phyloP scores from a whole-genome alignment of 1,140 invertebrate species.

The Polypedilum vanderplanki region DNA sequence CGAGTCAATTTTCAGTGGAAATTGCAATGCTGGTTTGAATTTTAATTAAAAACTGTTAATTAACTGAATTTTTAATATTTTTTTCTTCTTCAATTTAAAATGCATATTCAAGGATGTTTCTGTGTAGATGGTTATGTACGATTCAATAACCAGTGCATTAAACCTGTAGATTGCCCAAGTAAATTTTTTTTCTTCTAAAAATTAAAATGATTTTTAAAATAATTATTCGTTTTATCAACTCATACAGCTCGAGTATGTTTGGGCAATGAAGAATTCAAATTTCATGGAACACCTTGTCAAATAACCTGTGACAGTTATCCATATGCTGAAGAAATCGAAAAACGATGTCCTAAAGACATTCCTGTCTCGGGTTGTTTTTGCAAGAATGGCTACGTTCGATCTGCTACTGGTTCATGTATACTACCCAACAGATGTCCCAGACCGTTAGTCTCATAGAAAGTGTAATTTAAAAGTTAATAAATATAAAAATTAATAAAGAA shows the following conservation, averaged over 20 bases:
- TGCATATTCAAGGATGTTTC: not conserved
- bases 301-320: conserved; percentile 11
- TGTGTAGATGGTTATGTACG: not conserved
- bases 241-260: no score
- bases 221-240: no score
- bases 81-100: no score
- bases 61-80: no score
- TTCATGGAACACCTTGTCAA: not conserved
- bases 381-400: not conserved
- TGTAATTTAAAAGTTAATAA: not conserved
- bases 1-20: not conserved
- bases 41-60: not conserved
- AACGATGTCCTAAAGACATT: not conserved
- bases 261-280: not conserved
- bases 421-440: not conserved
- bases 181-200: not conserved
- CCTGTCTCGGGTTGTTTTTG: not conserved
- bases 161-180: not conserved
- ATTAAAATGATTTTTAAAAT: no score
- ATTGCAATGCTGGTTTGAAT: not conserved
- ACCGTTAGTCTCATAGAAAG: not conserved
- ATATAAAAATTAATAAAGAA: not conserved
- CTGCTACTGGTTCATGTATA: not conserved
- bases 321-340: not conserved
- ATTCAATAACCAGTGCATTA: not conserved